A percentile compares a stretch with the other conserved stretches of the same genome.
Conservation (phyloP, 2,113 vertebrate species). For the Cyanoramphus novaezelandiae region DNA sequence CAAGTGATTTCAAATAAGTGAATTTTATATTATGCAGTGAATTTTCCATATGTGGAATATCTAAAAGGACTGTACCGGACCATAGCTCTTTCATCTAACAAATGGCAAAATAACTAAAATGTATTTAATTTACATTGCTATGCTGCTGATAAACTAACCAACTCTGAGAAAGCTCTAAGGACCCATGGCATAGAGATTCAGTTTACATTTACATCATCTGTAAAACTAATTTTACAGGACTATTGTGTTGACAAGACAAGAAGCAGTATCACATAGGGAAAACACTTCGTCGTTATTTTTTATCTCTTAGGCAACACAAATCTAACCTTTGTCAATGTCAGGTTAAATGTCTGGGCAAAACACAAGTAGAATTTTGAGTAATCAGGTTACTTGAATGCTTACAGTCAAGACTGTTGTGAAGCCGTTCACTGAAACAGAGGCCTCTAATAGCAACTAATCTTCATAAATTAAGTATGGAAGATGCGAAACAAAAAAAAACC, state of each 20-base stretch:
- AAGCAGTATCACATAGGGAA: background rate
- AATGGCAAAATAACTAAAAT: background rate
- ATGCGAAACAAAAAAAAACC: background rate
- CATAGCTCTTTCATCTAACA: background rate
- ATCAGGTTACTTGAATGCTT: background rate
- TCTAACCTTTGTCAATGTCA: background rate
- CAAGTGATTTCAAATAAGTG: background rate
- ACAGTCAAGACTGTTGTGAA: background rate
- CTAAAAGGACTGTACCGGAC: background rate
- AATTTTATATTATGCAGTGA: background rate
- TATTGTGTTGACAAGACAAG: background rate
- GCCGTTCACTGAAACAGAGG: background rate
- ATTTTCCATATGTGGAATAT: background rate
- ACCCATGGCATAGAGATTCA: background rate
- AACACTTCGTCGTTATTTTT: background rate
- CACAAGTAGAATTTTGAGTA: background rate
- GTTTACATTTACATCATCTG: background rate
- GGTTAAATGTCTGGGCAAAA: background rate
- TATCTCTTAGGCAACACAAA: background rate
- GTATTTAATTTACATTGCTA: background rate
- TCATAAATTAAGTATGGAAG: background rate
- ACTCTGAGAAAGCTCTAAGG: background rate
- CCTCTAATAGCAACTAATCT: background rate
- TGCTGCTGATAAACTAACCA: background rate
- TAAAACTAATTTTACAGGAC: background rate